Conservation (phyloP, 2,113 vertebrate species). For the Sphaerodactylus townsendi region DNA sequence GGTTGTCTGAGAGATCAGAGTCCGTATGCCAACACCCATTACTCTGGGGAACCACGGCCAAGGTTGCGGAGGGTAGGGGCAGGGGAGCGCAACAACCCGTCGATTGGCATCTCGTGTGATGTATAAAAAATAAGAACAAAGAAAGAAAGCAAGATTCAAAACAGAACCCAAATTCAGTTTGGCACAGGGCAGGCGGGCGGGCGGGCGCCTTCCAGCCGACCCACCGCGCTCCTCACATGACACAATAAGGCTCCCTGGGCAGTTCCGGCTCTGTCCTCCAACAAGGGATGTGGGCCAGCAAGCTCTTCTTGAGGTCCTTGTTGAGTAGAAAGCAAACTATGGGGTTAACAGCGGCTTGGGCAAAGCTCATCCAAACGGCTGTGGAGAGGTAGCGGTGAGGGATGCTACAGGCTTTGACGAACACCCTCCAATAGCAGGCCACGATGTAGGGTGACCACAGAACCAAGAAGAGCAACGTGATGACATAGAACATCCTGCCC, state of each 20-base stretch:
- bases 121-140: background rate
- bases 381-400: slow-evolving; percentile 90
- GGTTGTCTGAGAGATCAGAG: background rate
- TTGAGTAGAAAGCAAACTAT: slow-evolving; percentile 94
- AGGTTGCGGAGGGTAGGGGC: background rate
- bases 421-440: slow-evolving; percentile 94
- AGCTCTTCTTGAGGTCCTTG: slow-evolving; percentile 92
- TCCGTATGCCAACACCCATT: background rate
- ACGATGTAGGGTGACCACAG: slow-evolving; percentile 95
- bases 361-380: slow-evolving; percentile 95
- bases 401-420: slow-evolving; percentile 89
- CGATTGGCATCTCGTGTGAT: slow-evolving; percentile 20
- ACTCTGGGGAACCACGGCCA: background rate
- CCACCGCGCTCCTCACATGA: slow-evolving; percentile 79
- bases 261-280: slow-evolving; percentile 92
- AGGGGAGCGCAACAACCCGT: slow-evolving; percentile 13
- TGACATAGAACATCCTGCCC: slow-evolving; percentile 94
- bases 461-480: slow-evolving; percentile 91
- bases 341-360: slow-evolving; percentile 92
- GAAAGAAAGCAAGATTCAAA: too few species aligned
- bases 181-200: background rate
- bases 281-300: slow-evolving; percentile 89
- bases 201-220: slow-evolving; percentile 34
- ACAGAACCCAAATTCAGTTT: slow-evolving; percentile 14
- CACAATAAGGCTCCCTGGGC: slow-evolving; percentile 93